phyloP scores from a whole-genome alignment of 2,888 invertebrate species.

The Allacma fusca region DNA sequence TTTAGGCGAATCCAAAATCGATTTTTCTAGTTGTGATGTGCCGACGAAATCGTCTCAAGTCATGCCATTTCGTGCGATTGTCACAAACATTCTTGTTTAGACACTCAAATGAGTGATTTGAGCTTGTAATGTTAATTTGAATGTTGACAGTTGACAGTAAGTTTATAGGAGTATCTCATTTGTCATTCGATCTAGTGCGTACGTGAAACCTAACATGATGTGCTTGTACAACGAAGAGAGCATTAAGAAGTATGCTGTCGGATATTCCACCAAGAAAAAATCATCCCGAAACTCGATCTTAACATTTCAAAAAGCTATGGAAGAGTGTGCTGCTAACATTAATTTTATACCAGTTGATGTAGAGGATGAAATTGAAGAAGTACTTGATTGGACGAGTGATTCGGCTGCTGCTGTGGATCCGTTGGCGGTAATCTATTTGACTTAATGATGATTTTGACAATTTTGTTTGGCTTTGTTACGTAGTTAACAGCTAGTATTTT shows the following conservation, averaged over 20 bases:
- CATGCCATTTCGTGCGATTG: constrained; percentile 14
- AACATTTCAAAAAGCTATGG: constrained; percentile 2
- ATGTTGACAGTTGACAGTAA: too few relatives aligned
- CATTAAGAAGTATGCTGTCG: constrained; percentile 13
- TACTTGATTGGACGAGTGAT: neutral
- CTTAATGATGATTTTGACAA: neutral
- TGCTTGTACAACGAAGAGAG: constrained; percentile 22
- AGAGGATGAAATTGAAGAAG: neutral
- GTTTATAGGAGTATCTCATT: too few relatives aligned
- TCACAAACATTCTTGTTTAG: constrained; percentile 4
- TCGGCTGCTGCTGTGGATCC: neutral
- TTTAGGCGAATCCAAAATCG: neutral
- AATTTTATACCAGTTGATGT: constrained; percentile 18
- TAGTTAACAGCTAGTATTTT: neutral
- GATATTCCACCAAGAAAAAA: neutral
- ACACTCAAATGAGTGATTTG: neutral
- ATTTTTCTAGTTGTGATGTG: constrained; percentile 24
- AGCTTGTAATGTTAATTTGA: neutral
- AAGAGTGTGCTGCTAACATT: constrained; percentile 13
- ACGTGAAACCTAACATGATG: constrained; percentile 26
- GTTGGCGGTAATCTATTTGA: neutral
- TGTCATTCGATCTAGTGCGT: constrained; percentile 1
- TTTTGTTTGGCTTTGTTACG: neutral
- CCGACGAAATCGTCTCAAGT: constrained; percentile 10
- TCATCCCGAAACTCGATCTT: neutral